These are phyloP conservation scores for Linepithema humile DNA, from an alignment of 1,140 invertebrate genomes.

Conservation along the genomic window DNA sequence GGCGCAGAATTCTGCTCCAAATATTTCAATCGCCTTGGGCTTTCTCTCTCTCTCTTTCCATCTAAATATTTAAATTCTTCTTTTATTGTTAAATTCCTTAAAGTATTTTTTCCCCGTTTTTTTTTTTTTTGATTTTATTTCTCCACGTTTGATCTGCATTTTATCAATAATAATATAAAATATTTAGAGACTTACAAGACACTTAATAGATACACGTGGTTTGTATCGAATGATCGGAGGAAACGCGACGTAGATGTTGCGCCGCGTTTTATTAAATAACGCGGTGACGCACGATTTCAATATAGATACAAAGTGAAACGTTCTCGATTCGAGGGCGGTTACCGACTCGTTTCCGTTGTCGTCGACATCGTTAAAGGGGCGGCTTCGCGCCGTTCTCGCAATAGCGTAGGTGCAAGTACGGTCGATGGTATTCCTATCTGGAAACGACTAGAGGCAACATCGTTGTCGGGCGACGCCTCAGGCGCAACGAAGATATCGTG, in stretches of 20 bases:
- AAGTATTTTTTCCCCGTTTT: too few relatives aligned
- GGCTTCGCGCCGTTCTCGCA: constrained; percentile 45
- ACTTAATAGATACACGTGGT: background rate
- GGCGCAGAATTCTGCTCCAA: background rate
- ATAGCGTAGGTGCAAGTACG: constrained; percentile 51
- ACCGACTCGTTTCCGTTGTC: constrained; percentile 39
- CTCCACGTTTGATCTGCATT: background rate
- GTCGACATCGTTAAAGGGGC: constrained; percentile 51
- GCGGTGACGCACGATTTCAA: constrained; percentile 54
- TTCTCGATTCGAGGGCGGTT: constrained; percentile 20
- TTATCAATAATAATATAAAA: background rate
- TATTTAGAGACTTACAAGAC: background rate
- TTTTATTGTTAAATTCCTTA: background rate
- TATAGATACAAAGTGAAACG: constrained; percentile 51
- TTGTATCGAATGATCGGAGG: background rate
- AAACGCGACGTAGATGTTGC: background rate
- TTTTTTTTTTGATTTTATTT: background rate
- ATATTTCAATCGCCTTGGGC: constrained; percentile 35
- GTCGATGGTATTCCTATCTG: constrained; percentile 73
- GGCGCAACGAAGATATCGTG: constrained; percentile 72
- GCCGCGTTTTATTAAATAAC: constrained; percentile 49
- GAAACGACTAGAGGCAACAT: constrained; percentile 56
- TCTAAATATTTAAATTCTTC: background rate
- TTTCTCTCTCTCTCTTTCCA: background rate
- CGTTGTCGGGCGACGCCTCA: constrained; percentile 65